Evolutionary conservation across 37 sponge, comb jelly and placozoan genomes (phyloP).

Genomic region (Bolinopsis microptera): DNA sequence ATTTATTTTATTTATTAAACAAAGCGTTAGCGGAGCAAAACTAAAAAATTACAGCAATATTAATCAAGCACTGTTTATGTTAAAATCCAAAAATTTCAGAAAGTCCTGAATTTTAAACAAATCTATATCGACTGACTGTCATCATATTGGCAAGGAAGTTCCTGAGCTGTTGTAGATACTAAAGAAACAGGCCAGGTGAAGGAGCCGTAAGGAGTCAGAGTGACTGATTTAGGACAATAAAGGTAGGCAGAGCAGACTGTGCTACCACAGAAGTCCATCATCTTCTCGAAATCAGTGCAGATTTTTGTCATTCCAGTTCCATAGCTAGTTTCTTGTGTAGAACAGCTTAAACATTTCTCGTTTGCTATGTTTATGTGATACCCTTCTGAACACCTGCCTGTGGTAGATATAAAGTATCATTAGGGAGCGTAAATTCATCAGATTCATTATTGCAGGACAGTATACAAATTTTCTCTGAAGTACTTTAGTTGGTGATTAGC

Average conservation of each 20-base stretch:
- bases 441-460: no score
- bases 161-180: not conserved
- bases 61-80: not conserved
- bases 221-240: not conserved
- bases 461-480: no score
- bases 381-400: not conserved
- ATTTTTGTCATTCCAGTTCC: not conserved
- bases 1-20: no score
- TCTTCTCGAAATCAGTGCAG: not conserved
- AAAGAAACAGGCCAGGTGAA: not conserved
- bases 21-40: no score
- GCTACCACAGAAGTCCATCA: not conserved
- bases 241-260: not conserved
- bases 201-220: not conserved
- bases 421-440: no score
- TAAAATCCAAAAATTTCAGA: not conserved
- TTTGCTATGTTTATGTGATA: not conserved
- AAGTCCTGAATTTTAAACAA: no score
- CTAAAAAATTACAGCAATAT: no score
- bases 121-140: not conserved
- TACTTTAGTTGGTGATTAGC: no score
- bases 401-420: no score
- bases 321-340: not conserved
- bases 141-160: not conserved
- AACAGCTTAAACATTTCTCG: not conserved